Evolutionary conservation across 1,140 invertebrate species (phyloP), one percentile per base, ranked within the genome.

Genomic region (Heterodera schachtii): DNA sequence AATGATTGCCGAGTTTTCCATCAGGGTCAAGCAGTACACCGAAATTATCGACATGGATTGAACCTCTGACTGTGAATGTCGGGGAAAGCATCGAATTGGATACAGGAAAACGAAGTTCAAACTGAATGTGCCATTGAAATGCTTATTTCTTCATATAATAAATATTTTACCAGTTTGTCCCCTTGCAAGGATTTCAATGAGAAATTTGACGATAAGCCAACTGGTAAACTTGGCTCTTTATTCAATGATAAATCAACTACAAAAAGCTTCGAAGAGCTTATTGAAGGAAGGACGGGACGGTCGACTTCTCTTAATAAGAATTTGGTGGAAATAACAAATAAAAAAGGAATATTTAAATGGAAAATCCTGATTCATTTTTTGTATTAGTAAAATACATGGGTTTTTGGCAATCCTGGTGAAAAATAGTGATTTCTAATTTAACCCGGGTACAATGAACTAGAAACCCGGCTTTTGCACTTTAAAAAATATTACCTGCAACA

Each of bases 11-110:
- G 69, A 71, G 41, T 46, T 71, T 71, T 46, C 21, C 69, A 71
- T 71, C 69, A 13, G 69, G n/a, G 19, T 71, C 69, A 43, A 71
- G 69, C 11, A 71, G 69, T 16, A 43, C 69, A 46, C 69, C 69
- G 9, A 46, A 41, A 11, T 43, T 71, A 1, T 71, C 41, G 19
- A 46, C 44, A 41, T 41, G 69, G 43, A 71, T 71, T n/a, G 44
- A 43, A 13, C 69, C 69, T 64, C 57, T 13, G 16, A 16, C 16
- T 64, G 57, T 13, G 16, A 16, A 5, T 64, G 57, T 13, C 16
- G 57, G 19, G 19, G 11, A 64, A 64, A 64, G 11, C 57, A 64
- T 43, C 9, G 69, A 16, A 46, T 71, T n/a, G 69, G 31, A 19
- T 7, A 71, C 9, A 7, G 21, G 44, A 71, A 71, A 71, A 71